Evolutionary conservation across 2,797 vertebrate species (phyloP), one percentile per base, ranked within the genome.

Genomic region (Hephaestus fuliginosus): DNA sequence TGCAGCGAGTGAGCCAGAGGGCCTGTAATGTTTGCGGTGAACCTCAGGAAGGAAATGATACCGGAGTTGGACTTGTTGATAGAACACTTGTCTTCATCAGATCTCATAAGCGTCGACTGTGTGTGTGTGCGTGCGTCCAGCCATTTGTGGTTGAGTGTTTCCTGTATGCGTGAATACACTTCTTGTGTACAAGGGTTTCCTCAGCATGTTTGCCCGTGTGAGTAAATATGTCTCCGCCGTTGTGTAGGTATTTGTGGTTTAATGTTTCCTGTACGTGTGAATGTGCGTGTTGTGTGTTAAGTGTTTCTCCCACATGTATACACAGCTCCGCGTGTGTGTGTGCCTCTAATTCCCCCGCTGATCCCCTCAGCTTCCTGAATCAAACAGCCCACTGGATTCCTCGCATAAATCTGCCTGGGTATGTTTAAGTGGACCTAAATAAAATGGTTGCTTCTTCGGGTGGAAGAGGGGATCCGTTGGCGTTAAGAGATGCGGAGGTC

Each of bases 41-140:
- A 87, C 88, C 87, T 81, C 88, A 86, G 91, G 91, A 93, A 93
- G 92, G 90, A 94, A 93, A 88, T 39, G 73, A 84, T 81, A 76
- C 76, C 17, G 25, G 83, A 89, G 81, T 73, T 76, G 53, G 76
- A 79, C 83, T 77, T 84, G 77, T 82, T 90, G 85, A 91, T 80
- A 70, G 78, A 89, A 65, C 86, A 91, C 83, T 72, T 84, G 83
- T 91, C 86, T 88, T 90, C 75, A 81, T 90, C 84, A 76, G 57
- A 56, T 82, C 84, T 77, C 78, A 74, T 56, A 71, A 79, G 57
- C 60, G 62, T 11, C 2, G 28, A 41, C 51, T 48, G 73, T 75
- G 71, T 86, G 64, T 63, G 15, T 68, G 66, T 67, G 53, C 70
- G 73, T 85, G 58, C 46, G 36, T 74, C 43, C 67, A 57, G 39